Evolutionary conservation across 1,140 invertebrate species (phyloP).

Genomic region (Pantala flavescens): DNA sequence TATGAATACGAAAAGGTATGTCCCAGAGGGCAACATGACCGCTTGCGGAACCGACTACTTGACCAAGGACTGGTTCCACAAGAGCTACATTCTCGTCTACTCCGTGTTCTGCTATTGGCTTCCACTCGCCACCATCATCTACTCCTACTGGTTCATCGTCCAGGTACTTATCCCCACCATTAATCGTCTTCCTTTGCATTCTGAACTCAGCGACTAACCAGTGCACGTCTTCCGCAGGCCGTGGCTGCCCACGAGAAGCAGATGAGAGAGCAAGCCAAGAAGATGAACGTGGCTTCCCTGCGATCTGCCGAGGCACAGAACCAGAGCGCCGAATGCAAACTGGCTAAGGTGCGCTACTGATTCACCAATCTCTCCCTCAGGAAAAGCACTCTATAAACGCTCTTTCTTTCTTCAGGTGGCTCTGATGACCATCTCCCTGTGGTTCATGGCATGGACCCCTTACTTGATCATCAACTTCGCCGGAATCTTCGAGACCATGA

Average conservation of each 20-base stretch:
- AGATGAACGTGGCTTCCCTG: slow-evolving; percentile 58
- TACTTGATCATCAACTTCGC: slow-evolving; percentile 60
- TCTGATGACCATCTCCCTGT: slow-evolving; percentile 59
- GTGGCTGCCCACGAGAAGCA: slow-evolving; percentile 57
- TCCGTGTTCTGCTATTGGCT: slow-evolving; percentile 26
- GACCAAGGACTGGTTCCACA: slow-evolving; percentile 24
- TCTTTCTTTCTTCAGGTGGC: slow-evolving; percentile 43
- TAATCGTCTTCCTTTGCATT: not conserved
- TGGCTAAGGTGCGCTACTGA: slow-evolving; percentile 41
- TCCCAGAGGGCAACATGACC: slow-evolving; percentile 41
- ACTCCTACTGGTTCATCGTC: slow-evolving; percentile 35
- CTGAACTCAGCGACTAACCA: not conserved
- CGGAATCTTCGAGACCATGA: slow-evolving; percentile 48
- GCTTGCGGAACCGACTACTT: slow-evolving; percentile 42
- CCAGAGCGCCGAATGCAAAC: slow-evolving; percentile 48
- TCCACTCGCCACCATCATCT: slow-evolving; percentile 32
- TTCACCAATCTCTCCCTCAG: not conserved
- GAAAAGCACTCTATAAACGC: not conserved
- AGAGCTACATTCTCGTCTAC: slow-evolving; percentile 26
- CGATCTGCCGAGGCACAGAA: slow-evolving; percentile 48
- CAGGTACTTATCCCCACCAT: slow-evolving; percentile 22
- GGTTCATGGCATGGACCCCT: slow-evolving; percentile 67
- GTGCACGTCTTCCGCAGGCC: slow-evolving; percentile 46
- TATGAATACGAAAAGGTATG: slow-evolving; percentile 29
- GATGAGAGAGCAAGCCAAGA: slow-evolving; percentile 59